Evolutionary conservation across 2,797 vertebrate genomes (phyloP).

Genomic region (Tangara arthus): DNA sequence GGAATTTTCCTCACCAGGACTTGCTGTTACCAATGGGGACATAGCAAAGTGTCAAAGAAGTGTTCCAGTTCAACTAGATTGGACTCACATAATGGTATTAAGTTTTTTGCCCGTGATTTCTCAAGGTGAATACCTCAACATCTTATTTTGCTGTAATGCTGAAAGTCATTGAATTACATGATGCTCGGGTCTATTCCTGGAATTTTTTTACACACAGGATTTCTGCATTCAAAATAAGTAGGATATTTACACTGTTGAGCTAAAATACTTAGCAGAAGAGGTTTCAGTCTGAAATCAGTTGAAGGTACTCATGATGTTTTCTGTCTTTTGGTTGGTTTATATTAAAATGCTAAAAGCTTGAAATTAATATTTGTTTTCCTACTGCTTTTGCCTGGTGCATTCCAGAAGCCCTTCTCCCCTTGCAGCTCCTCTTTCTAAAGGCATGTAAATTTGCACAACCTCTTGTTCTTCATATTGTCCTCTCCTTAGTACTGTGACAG

Average conservation of each 20-base stretch:
- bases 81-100: constrained; percentile 21
- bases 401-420: not conserved
- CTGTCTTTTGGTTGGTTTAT: not conserved
- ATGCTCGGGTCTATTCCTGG: constrained; percentile 8
- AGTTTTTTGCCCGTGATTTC: not conserved
- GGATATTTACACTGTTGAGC: not conserved
- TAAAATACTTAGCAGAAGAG: not conserved
- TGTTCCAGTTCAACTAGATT: constrained; percentile 15
- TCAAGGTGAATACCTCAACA: not conserved
- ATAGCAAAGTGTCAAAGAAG: not conserved
- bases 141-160: not conserved
- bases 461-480: not conserved
- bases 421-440: not conserved
- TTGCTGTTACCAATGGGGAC: not conserved
- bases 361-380: not conserved
- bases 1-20: not conserved
- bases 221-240: not conserved
- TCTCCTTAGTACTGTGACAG: not conserved
- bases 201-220: not conserved
- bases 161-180: constrained; percentile 16
- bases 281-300: not conserved
- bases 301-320: not conserved
- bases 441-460: not conserved
- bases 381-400: not conserved
- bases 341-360: not conserved